A percentile compares a stretch with the other conserved stretches of the same genome.
These are phyloP conservation scores for Euphonia xanthogaster DNA, from an alignment of 2,797 vertebrate genomes.

Conservation along the genomic window DNA sequence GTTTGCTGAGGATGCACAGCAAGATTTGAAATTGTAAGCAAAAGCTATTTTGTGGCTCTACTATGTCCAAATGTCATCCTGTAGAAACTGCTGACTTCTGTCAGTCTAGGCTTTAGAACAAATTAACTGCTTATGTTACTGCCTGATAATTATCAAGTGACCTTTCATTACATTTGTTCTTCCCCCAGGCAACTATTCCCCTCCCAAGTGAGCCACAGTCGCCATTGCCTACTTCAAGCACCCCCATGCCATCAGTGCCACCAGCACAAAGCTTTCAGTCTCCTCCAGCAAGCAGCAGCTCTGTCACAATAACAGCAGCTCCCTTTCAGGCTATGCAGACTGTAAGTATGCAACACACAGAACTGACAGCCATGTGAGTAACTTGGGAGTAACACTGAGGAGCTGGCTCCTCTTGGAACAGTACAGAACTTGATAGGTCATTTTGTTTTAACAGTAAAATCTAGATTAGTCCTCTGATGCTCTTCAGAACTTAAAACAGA, in stretches of 20 bases:
- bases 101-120: slow-evolving; percentile 63
- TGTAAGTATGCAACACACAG: slow-evolving; percentile 74
- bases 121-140: slow-evolving; percentile 57
- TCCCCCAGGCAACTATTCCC: slow-evolving; percentile 65
- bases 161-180: slow-evolving; percentile 41
- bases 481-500: background rate
- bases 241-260: slow-evolving; percentile 65
- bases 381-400: background rate
- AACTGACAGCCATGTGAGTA: background rate
- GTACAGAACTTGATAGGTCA: background rate
- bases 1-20: slow-evolving; percentile 74
- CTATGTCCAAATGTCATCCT: slow-evolving; percentile 66
- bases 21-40: slow-evolving; percentile 75
- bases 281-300: slow-evolving; percentile 76
- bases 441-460: background rate
- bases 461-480: background rate
- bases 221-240: slow-evolving; percentile 75
- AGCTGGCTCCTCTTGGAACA: background rate
- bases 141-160: slow-evolving; percentile 62
- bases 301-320: slow-evolving; percentile 73
- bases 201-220: slow-evolving; percentile 72
- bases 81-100: slow-evolving; percentile 73
- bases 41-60: slow-evolving; percentile 71
- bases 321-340: slow-evolving; percentile 87
- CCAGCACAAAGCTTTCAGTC: slow-evolving; percentile 78